These are phyloP conservation scores for Botrylloides violaceus DNA, from an alignment of 23 tunicate species.

Conservation along the genomic window DNA sequence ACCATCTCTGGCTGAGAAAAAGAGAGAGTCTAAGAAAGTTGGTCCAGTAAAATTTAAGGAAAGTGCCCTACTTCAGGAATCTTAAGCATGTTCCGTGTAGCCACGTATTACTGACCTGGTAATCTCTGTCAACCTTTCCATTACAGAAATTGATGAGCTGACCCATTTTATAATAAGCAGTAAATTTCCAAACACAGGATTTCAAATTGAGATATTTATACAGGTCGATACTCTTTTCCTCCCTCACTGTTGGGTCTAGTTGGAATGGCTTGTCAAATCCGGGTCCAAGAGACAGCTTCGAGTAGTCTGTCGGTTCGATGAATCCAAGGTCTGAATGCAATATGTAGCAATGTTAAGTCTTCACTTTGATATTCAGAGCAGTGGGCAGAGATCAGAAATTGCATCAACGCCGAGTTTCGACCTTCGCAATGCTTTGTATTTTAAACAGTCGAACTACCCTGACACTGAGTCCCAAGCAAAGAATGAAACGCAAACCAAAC, in stretches of 20 bases:
- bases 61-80: no score
- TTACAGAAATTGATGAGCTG: constrained; percentile 83
- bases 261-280: constrained; percentile 98
- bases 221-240: constrained; percentile 72
- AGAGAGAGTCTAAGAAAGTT: no score
- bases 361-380: no score
- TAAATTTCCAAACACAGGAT: constrained; percentile 96
- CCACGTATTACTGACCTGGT: constrained; percentile 73
- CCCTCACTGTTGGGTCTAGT: constrained; percentile 88
- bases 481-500: no score
- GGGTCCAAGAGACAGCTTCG: constrained; percentile 74
- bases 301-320: constrained; percentile 69
- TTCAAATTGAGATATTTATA: constrained; percentile 96
- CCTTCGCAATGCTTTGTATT: no score
- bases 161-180: constrained; percentile 87
- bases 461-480: no score
- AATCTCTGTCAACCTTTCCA: constrained; percentile 74
- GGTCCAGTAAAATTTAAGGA: no score
- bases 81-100: no score
- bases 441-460: no score
- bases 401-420: no score
- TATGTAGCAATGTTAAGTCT: neutral
- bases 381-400: no score
- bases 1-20: no score
- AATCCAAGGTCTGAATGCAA: constrained; percentile 83